Evolutionary conservation across 2,113 vertebrate species (phyloP).

Genomic region (Labrus mixtus): DNA sequence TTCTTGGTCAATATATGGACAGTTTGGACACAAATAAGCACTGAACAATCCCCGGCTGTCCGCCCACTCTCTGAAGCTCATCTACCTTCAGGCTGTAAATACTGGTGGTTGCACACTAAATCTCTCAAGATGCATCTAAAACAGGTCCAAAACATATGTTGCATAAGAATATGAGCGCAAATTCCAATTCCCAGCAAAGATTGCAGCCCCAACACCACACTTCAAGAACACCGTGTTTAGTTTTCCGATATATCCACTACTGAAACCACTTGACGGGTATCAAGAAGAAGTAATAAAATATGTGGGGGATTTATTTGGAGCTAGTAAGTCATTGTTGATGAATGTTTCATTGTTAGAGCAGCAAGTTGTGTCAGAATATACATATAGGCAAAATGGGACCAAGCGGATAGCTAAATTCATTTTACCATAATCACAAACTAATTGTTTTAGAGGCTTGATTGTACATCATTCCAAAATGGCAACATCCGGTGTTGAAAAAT

Average conservation of each 20-base stretch:
- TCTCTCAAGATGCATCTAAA: constrained; percentile 53
- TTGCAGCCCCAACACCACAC: background rate
- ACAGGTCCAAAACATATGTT: background rate
- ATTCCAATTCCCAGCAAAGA: constrained; percentile 1
- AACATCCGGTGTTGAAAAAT: too few species aligned
- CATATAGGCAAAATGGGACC: background rate
- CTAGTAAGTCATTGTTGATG: background rate
- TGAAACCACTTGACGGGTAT: background rate
- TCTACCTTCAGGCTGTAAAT: constrained; percentile 67
- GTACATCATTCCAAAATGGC: too few species aligned
- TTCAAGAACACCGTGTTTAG: background rate
- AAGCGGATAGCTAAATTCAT: background rate
- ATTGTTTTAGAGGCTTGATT: background rate
- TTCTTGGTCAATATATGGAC: constrained; percentile 72
- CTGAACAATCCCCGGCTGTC: constrained; percentile 51
- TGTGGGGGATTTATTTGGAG: background rate
- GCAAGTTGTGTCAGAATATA: background rate
- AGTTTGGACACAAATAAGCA: constrained; percentile 72
- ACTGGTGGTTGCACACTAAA: constrained; percentile 59
- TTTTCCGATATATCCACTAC: background rate
- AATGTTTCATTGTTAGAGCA: background rate
- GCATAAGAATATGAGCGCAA: background rate
- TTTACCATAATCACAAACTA: background rate
- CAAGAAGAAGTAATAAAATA: background rate
- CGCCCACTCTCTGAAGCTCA: constrained; percentile 59